A percentile compares a stretch with the other conserved stretches of the same genome.
phyloP scores from a whole-genome alignment of 1,140 invertebrate species.

The Platorchestia sp. region DNA sequence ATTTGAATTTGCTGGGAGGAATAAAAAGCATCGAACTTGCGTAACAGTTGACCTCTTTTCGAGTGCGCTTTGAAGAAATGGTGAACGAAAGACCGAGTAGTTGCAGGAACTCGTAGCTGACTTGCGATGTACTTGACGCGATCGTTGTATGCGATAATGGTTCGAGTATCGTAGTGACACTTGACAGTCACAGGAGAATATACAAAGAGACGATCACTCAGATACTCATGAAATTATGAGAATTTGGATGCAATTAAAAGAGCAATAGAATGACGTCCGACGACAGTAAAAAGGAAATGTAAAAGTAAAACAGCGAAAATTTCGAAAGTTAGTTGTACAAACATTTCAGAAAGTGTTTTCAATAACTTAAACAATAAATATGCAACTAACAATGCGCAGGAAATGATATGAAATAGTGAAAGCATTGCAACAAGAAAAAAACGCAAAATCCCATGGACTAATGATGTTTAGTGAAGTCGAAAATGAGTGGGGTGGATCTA shows the following conservation, averaged over 20 bases:
- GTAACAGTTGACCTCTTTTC: not conserved
- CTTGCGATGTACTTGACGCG: not conserved
- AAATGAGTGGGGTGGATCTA: no score
- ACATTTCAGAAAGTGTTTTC: not conserved
- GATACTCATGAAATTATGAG: not conserved
- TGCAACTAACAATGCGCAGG: not conserved
- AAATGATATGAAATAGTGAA: not conserved
- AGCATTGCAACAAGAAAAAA: no score
- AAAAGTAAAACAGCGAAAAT: not conserved
- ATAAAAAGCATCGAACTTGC: not conserved
- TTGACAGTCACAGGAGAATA: not conserved
- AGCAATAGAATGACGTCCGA: not conserved
- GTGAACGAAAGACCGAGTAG: not conserved
- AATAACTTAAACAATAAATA: not conserved
- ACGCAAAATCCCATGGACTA: no score
- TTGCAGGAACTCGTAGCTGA: not conserved
- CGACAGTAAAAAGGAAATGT: not conserved
- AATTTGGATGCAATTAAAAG: not conserved
- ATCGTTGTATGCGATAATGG: conserved; percentile 52
- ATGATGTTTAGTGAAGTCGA: no score
- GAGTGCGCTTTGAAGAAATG: not conserved
- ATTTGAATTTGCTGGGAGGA: not conserved
- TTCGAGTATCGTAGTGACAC: conserved; percentile 21
- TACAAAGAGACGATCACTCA: not conserved
- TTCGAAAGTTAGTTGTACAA: not conserved